A percentile compares a stretch with the other conserved stretches of the same genome.
Evolutionary conservation across 1,140 invertebrate species (phyloP).

Genomic region (Aricia agestis): DNA sequence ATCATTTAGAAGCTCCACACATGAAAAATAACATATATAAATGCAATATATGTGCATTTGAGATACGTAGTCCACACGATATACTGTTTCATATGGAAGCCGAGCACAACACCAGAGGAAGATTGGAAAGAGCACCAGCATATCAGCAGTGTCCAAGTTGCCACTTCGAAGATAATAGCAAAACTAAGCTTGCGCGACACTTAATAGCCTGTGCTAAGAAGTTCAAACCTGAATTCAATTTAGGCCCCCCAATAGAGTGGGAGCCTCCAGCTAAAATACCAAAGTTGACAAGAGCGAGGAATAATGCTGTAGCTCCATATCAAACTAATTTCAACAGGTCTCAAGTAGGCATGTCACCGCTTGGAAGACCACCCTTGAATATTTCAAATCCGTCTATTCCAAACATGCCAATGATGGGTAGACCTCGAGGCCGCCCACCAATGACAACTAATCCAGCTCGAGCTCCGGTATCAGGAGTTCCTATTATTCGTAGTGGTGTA

Average conservation of each 20-base stretch:
- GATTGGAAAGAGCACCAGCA: constrained; percentile 89
- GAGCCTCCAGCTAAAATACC: constrained; percentile 95
- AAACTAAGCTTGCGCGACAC: constrained; percentile 93
- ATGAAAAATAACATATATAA: constrained; percentile 91
- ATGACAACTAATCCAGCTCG: constrained; percentile 44
- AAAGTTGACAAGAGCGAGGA: constrained; percentile 75
- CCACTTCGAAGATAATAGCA: constrained; percentile 95
- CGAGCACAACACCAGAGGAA: constrained; percentile 89
- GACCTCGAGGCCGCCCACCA: constrained; percentile 62
- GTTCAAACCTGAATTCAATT: constrained; percentile 90
- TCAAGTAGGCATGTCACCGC: constrained; percentile 52
- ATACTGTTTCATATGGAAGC: constrained; percentile 95
- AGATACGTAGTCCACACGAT: constrained; percentile 89
- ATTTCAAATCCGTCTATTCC: constrained; percentile 42
- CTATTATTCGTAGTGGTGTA: constrained; percentile 65
- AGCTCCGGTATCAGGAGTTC: constrained; percentile 58
- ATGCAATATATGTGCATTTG: constrained; percentile 92
- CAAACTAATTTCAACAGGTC: constrained; percentile 54
- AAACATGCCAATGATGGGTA: constrained; percentile 50
- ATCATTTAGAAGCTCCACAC: constrained; percentile 95
- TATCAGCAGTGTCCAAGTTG: constrained; percentile 96
- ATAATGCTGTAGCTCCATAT: constrained; percentile 60
- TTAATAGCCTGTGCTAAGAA: constrained; percentile 92
- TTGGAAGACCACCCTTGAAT: constrained; percentile 54
- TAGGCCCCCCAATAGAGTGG: constrained; percentile 91